Evolutionary conservation across 2,113 vertebrate species (phyloP).

Genomic region (Ciconia maguari): DNA sequence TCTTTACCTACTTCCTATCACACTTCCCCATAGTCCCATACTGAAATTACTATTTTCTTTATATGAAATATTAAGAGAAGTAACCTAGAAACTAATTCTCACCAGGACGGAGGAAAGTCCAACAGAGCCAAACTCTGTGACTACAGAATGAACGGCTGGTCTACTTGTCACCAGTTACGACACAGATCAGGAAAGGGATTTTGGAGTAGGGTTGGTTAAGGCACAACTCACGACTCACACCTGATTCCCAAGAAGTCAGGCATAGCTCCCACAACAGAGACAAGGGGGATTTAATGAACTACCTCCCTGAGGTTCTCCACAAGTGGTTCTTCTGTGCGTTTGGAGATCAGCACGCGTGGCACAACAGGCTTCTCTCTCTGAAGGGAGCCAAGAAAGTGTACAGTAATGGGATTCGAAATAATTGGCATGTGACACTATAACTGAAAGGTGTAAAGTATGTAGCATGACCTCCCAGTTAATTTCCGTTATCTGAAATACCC

Average conservation of each 20-base stretch:
- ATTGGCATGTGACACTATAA: not conserved
- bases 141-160: not conserved
- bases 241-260: not conserved
- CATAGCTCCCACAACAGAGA: rapidly evolving
- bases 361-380: not conserved
- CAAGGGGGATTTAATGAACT: not conserved
- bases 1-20: not conserved
- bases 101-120: not conserved
- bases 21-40: not conserved
- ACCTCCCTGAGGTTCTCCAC: not conserved
- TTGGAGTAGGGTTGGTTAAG: not conserved
- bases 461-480: not conserved
- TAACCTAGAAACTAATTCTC: not conserved
- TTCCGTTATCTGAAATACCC: not conserved
- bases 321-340: rapidly evolving
- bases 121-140: not conserved
- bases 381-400: not conserved
- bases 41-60: not conserved
- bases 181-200: not conserved
- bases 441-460: not conserved
- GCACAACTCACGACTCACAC: not conserved
- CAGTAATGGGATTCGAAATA: not conserved
- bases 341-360: rapidly evolving
- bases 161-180: not conserved
- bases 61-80: not conserved